Percentiles rank a stretch among this genome's conserved stretches.
Conservation (phyloP, 2,888 invertebrate species). For the Antheraea yamamai region DNA sequence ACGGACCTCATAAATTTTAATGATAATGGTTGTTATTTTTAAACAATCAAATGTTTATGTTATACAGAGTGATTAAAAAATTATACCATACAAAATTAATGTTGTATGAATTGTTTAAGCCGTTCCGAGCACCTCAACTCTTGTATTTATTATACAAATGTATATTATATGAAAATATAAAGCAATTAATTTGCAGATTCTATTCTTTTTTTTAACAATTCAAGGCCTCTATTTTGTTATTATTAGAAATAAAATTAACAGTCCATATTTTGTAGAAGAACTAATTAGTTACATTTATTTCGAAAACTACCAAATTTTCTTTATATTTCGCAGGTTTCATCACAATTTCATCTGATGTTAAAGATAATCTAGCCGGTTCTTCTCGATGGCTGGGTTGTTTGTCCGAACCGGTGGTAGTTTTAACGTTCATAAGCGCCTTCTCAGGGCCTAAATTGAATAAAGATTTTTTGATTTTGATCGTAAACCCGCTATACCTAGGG, state of each 20-base stretch:
- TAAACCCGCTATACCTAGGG: no score
- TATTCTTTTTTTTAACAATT: not conserved
- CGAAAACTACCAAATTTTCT: no score
- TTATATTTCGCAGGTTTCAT: no score
- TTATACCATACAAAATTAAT: not conserved
- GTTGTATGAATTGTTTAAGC: not conserved
- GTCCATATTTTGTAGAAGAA: not conserved
- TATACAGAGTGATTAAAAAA: not conserved
- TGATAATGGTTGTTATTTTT: slow-evolving; percentile 17
- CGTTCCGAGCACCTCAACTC: not conserved
- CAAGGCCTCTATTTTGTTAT: not conserved
- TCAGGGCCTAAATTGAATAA: no score
- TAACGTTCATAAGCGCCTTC: no score
- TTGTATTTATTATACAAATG: not conserved
- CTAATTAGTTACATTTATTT: not conserved
- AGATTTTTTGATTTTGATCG: no score
- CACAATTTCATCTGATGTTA: no score
- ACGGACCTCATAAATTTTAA: slow-evolving; percentile 35
- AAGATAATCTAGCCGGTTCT: no score
- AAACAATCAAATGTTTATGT: slow-evolving; percentile 8
- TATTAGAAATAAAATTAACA: not conserved
- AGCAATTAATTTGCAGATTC: not conserved
- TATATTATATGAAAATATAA: not conserved
- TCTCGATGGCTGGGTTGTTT: no score
- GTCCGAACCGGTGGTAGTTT: no score